These are phyloP conservation scores for Mythimna vitellina DNA, from an alignment of 2,888 invertebrate genomes.

Conservation along the genomic window DNA sequence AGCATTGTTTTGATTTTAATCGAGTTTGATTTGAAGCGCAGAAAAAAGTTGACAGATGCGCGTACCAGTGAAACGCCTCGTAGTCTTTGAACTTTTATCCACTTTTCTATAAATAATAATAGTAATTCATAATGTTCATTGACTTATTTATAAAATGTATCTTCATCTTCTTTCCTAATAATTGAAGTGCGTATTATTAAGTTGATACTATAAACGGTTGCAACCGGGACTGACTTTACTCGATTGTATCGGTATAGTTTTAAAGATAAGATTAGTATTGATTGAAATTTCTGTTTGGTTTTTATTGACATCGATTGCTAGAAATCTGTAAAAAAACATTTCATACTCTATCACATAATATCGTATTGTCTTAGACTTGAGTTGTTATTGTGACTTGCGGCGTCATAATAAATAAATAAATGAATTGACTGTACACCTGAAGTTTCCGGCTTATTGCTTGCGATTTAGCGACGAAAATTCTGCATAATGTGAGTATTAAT, in stretches of 20 bases:
- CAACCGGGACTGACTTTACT: slow-evolving; percentile 44
- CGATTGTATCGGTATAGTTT: slow-evolving; percentile 59
- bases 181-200: slow-evolving; percentile 48
- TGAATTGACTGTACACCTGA: slow-evolving; percentile 48
- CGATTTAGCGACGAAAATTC: slow-evolving; percentile 39
- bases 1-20: slow-evolving; percentile 63
- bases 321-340: slow-evolving; percentile 32
- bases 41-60: slow-evolving; percentile 79
- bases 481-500: slow-evolving; percentile 60
- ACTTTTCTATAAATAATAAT: slow-evolving; percentile 40
- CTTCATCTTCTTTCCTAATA: slow-evolving; percentile 9
- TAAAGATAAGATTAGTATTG: slow-evolving; percentile 70
- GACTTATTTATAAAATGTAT: slow-evolving; percentile 5
- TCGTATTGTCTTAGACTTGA: slow-evolving; percentile 32
- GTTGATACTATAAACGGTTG: slow-evolving; percentile 40
- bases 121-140: slow-evolving; percentile 29
- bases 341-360: slow-evolving; percentile 33
- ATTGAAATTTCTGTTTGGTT: slow-evolving; percentile 64
- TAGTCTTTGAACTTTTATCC: slow-evolving; percentile 43
- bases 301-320: slow-evolving; percentile 41
- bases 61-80: slow-evolving; percentile 73
- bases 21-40: slow-evolving; percentile 68
- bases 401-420: slow-evolving; percentile 51
- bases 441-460: slow-evolving; percentile 42
- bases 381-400: slow-evolving; percentile 61